These are phyloP conservation scores for Sebastes cheni DNA, from an alignment of 2,797 vertebrate genomes.

Conservation along the genomic window DNA sequence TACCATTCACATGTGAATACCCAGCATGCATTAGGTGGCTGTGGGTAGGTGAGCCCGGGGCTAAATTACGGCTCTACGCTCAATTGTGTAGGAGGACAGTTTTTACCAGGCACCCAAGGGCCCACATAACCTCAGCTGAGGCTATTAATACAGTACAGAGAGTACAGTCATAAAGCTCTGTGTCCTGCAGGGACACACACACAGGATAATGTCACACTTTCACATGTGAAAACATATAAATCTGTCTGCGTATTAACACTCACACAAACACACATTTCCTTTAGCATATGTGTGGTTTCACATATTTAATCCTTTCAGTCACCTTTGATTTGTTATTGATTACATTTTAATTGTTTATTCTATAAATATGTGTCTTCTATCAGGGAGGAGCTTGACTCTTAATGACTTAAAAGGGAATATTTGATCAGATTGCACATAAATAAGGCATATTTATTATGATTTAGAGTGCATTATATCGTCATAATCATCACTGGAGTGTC, in stretches of 20 bases:
- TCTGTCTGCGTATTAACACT: not conserved
- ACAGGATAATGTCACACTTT: not conserved
- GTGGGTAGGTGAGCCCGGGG: constrained; percentile 82
- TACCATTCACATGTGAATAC: constrained; percentile 76
- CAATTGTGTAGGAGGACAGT: constrained; percentile 82
- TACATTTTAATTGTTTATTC: not conserved
- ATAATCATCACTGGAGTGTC: not conserved
- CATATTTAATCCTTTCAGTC: not conserved
- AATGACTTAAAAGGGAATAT: constrained; percentile 10
- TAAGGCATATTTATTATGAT: constrained; percentile 14
- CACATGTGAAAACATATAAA: not conserved
- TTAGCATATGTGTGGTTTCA: not conserved
- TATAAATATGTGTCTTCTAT: not conserved
- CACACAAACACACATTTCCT: not conserved
- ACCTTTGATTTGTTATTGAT: not conserved
- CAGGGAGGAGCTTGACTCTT: not conserved
- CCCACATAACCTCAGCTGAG: constrained; percentile 77
- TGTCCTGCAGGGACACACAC: constrained; percentile 44
- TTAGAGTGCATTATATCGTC: not conserved
- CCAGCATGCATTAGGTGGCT: constrained; percentile 83
- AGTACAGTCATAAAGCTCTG: constrained; percentile 27
- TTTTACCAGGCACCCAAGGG: constrained; percentile 76
- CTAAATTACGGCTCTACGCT: constrained; percentile 76
- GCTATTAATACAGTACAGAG: constrained; percentile 76
- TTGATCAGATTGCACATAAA: not conserved